Conservation (phyloP, 2,797 vertebrate genomes). For the Anabacerthia variegaticeps region DNA sequence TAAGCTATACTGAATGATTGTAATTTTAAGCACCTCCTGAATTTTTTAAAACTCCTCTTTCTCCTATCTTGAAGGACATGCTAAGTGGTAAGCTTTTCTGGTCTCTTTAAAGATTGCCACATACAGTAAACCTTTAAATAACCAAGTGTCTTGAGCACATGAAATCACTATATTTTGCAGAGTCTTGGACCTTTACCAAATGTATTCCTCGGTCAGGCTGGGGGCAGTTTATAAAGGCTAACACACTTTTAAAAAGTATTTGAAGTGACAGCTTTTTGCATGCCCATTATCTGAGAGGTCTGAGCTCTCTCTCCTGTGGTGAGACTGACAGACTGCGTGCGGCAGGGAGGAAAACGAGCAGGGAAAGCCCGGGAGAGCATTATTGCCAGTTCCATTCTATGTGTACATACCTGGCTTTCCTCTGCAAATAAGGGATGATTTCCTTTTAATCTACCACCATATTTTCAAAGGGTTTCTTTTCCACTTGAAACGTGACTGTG, state of each 20-base stretch:
- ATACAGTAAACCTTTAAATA: conserved; percentile 13
- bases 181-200: conserved; percentile 43
- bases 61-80: conserved; percentile 4
- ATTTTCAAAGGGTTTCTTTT: conserved; percentile 6
- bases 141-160: neutral
- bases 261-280: conserved; percentile 43
- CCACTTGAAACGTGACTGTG: neutral
- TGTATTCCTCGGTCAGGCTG: conserved; percentile 18
- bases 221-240: neutral
- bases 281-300: conserved; percentile 23
- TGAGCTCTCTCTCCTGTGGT: neutral
- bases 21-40: neutral
- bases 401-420: neutral
- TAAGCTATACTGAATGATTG: neutral
- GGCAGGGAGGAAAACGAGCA: neutral
- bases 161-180: conserved; percentile 36
- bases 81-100: neutral
- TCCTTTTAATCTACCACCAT: conserved; percentile 22
- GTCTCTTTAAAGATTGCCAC: neutral
- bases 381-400: neutral
- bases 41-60: conserved; percentile 34
- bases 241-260: conserved; percentile 1
- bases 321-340: neutral
- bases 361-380: neutral
- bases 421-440: neutral